Percentiles rank a stretch among this genome's conserved stretches.
phyloP scores from a whole-genome alignment of 2,113 vertebrate species.

The Acinonyx jubatus region DNA sequence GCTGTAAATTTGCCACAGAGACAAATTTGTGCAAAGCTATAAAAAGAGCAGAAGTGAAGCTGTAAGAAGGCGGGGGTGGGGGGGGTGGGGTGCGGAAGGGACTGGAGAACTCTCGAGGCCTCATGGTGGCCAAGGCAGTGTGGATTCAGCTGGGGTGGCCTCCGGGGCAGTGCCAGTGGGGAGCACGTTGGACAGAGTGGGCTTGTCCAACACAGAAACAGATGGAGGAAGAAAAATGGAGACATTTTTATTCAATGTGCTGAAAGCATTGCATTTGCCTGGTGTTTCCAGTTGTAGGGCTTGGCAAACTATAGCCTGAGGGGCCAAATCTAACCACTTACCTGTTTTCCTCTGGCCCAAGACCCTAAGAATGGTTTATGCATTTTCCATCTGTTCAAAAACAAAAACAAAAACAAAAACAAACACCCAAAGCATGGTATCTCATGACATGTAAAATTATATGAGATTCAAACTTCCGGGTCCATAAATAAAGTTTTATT shows the following conservation, averaged over 20 bases:
- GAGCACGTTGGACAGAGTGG: not conserved
- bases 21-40: constrained; percentile 85
- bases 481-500: not conserved
- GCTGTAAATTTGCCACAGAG: constrained; percentile 82
- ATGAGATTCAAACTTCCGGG: not conserved
- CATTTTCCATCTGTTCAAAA: not conserved
- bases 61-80: constrained; percentile 58
- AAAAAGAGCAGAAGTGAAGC: constrained; percentile 79
- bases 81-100: fast-evolving
- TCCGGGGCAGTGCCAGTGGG: fast-evolving
- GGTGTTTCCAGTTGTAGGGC: not conserved
- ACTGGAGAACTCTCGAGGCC: not conserved
- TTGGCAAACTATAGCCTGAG: fast-evolving
- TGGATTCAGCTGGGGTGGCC: constrained; percentile 67
- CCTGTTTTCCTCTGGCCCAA: not conserved
- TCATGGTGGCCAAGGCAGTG: constrained; percentile 24
- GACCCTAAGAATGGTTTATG: not conserved
- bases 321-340: not conserved
- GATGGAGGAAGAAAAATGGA: constrained; percentile 69
- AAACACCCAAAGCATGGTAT: not conserved
- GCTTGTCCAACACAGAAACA: constrained; percentile 63
- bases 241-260: constrained; percentile 39
- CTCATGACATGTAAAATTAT: not conserved
- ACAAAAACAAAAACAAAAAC: not conserved
- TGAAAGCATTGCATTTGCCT: not conserved